Evolutionary conservation across 2,797 vertebrate genomes (phyloP).

Genomic region (Sebastes iracundus): DNA sequence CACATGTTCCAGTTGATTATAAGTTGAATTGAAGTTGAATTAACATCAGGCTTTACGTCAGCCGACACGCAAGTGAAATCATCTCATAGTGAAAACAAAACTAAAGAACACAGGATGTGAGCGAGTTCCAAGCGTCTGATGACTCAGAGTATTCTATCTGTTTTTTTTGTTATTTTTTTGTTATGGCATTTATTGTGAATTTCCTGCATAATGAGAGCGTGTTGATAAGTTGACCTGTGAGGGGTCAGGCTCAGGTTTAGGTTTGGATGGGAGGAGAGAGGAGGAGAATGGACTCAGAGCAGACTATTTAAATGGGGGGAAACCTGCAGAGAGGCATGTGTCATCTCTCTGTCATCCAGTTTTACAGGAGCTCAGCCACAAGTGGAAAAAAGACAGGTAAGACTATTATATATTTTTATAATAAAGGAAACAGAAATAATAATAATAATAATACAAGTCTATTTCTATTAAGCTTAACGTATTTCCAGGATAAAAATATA

Average conservation of each 20-base stretch:
- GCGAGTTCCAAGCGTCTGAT: not conserved
- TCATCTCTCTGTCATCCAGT: conserved; percentile 1
- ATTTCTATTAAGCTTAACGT: not conserved
- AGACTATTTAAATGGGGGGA: conserved; percentile 63
- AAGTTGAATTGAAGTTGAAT: not conserved
- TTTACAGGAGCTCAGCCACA: conserved; percentile 14
- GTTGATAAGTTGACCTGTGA: not conserved
- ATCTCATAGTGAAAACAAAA: not conserved
- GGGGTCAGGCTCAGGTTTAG: conserved; percentile 8
- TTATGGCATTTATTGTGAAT: not conserved
- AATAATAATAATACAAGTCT: too few relatives aligned
- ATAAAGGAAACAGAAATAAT: not conserved
- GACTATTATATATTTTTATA: not conserved
- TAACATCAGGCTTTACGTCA: not conserved
- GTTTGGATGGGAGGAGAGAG: conserved; percentile 31
- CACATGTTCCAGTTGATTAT: not conserved
- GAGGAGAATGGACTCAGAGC: conserved; percentile 13
- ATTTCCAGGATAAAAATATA: not conserved
- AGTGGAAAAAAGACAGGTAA: conserved; percentile 60
- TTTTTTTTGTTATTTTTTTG: not conserved
- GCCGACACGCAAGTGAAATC: not conserved
- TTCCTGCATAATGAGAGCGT: not conserved
- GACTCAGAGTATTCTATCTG: conserved; percentile 3
- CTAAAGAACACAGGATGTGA: not conserved
- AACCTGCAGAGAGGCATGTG: conserved; percentile 25